phyloP scores from a whole-genome alignment of 2,797 vertebrate species.

The Enteromius mattozi region DNA sequence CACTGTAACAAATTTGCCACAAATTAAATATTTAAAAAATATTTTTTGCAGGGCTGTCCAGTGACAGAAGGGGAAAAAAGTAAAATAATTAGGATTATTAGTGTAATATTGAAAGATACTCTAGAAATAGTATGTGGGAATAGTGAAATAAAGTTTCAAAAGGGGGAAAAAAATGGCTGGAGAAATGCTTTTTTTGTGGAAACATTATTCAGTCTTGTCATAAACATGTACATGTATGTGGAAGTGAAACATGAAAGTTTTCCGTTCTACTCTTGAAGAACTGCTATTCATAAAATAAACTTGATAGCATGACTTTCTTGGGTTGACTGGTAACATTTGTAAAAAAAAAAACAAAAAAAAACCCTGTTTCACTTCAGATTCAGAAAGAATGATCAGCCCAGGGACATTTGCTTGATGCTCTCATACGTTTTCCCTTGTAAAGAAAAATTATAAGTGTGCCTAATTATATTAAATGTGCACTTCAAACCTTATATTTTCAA shows the following conservation, averaged over 20 bases:
- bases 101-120: not conserved
- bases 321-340: not conserved
- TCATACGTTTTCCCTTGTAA: not conserved
- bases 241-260: not conserved
- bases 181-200: too few relatives aligned
- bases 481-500: not conserved
- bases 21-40: not conserved
- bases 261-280: not conserved
- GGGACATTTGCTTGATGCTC: not conserved
- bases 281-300: not conserved
- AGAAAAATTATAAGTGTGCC: too few relatives aligned
- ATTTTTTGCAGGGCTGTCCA: not conserved
- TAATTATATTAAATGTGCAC: not conserved
- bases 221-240: not conserved
- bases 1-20: not conserved
- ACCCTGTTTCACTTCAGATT: not conserved
- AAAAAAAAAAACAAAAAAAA: not conserved
- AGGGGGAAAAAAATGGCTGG: too few relatives aligned
- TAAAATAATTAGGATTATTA: not conserved
- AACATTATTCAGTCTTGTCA: not conserved
- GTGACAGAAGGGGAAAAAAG: not conserved
- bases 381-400: not conserved
- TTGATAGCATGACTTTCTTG: not conserved
- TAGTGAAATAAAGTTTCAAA: not conserved
- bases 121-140: not conserved